Base-by-base conservation (phyloP, 2,797 vertebrate species). In the Xenentodon cancila region DNA sequence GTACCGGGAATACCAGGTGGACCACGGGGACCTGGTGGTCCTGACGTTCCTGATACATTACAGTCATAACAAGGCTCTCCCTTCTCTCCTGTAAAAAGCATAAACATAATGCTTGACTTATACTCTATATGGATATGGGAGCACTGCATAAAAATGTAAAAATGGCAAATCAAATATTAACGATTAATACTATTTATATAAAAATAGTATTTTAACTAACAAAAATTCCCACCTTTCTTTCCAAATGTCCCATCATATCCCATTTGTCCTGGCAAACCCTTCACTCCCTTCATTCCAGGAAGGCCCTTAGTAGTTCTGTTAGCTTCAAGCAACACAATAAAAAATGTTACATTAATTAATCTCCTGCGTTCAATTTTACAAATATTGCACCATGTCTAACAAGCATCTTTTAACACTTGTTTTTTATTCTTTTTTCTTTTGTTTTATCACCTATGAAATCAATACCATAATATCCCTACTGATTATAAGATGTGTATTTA, bases 161-260 rank as follows among this genome's bases (percentile, higher is more conserved):
- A 12, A 37, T 11, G 9, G 34, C 34, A 37, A 1, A 37, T 37
- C 2, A 32, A 2, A 37, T 37, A 37, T 37, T 12, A 12, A 1
- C 11, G 34, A 3, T 6, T 13, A 11, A 13, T 37, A 37, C 32
- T 34, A 34, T 34, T 34, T 5, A 13, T 59, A 13, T 17, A 13
- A 7, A 17, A 44, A 51, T 3, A 51, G 19, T 49, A 7, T 1
- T 9, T 9, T 25, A 7, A 57, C 30, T 53, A 45, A 57, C 17
- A 53, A 20, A 50, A 7, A 40, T 55, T 68, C 68, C 20, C 15
- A 91, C 89, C 90, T 92, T 88, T 88, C 52, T 42, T 68, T 67
- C 90, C 89, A 73, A 21, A 54, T 1, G 0, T 0, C 3, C 89
- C 88, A 37, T 66, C n/a, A 61, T 81, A 42, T 48, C 90, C 90